Base-by-base conservation (phyloP, 1,140 invertebrate genomes). In the Muscidifurax raptorellus region DNA sequence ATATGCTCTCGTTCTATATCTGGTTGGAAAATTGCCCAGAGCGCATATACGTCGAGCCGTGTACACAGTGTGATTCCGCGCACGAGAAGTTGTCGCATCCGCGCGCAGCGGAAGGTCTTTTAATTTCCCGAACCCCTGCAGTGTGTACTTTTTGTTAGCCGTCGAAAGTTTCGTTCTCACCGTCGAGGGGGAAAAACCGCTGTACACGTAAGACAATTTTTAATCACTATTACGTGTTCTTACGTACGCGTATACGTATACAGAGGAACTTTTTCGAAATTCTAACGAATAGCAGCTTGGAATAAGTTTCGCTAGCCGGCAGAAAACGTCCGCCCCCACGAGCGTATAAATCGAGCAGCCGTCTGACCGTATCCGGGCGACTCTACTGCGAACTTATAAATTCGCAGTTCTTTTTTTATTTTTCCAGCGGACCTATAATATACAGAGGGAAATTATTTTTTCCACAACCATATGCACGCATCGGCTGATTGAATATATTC, bases 1-100 rank as follows among this genome's bases (percentile, higher is more conserved):
- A 59, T 59, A 59, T 59, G 52, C 22, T 59, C 52, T 1, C 25
- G 1, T 27, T 69, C 25, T 69, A 69, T 69, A 69, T 69, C 67
- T 28, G 30, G 67, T 69, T 69, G 67, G 67, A 69, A 69, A 69
- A 69, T 69, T 69, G 67, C 67, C 67, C 67, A 69, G 22, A 59
- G 52, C 52, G 52, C n/a, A n/a, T 22, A 59, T 9, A n/a, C 52
- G 18, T 6, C 22, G 52, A 59, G 52, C 18, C 22, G 5, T 6
- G 52, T 59, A 7, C 15, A n/a, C 52, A 59, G 22, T 7, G 52
- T 59, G n/a, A 59, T 59, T 22, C 52, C 52, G 18, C 52, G 18
- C 6, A 59, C 52, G 52, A 59, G n/a, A 59, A 59, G 52, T 59
- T 59, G 52, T 59, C 52, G 52, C 22, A 59, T 59, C 52, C 18